These are phyloP conservation scores for Mugil cephalus DNA, from an alignment of 2,113 vertebrate genomes.

Conservation along the genomic window DNA sequence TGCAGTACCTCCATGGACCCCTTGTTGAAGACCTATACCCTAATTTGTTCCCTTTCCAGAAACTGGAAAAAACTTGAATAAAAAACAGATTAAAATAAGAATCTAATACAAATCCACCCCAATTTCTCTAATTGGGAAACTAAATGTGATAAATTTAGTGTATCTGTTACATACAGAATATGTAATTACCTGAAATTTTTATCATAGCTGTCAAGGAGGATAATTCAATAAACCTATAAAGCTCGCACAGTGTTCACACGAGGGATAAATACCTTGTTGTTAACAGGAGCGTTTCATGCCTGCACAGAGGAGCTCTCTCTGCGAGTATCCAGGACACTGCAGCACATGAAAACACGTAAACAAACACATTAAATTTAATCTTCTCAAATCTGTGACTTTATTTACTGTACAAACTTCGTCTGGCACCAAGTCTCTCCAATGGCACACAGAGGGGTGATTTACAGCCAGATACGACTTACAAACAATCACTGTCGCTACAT, in stretches of 20 bases:
- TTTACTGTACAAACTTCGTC: slow-evolving; percentile 19
- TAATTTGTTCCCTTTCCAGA: too few species aligned
- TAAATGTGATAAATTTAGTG: too few species aligned
- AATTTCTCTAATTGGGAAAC: too few species aligned
- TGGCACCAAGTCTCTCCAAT: neutral
- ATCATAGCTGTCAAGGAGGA: neutral
- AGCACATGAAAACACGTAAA: slow-evolving; percentile 35
- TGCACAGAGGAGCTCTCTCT: slow-evolving; percentile 77
- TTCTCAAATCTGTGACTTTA: neutral
- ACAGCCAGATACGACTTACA: slow-evolving; percentile 34
- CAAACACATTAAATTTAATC: slow-evolving; percentile 6
- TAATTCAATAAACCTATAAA: neutral
- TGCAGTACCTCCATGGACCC: too few species aligned
- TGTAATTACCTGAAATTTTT: neutral
- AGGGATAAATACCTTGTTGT: slow-evolving; percentile 60
- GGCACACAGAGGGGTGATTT: slow-evolving; percentile 16
- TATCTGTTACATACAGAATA: too few species aligned
- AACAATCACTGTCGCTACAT: slow-evolving; percentile 11
- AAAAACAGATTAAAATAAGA: too few species aligned
- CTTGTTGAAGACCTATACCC: too few species aligned
- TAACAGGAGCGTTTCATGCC: slow-evolving; percentile 47
- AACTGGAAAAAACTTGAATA: too few species aligned
- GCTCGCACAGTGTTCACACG: neutral
- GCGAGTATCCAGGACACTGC: slow-evolving; percentile 74
- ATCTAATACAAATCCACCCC: too few species aligned